Evolutionary conservation across 2,888 invertebrate genomes (phyloP), one percentile per base, ranked within the genome.

Genomic region (Cataglyphis altisquamis): DNA sequence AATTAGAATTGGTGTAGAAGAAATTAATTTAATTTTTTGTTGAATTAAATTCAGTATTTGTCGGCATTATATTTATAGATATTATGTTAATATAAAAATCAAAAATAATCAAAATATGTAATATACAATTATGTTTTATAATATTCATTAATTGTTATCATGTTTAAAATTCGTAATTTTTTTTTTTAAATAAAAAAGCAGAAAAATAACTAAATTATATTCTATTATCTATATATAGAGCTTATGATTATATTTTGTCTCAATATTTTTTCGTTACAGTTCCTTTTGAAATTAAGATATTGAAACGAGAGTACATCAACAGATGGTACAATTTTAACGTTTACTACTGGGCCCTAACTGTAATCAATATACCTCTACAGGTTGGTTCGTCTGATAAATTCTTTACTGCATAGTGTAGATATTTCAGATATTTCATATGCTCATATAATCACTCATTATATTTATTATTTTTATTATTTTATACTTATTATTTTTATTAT

Each of bases 251-350:
- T 45, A 32, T 45, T 39, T 45, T 12, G 48, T 32, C 1, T 48
- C 15, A 64, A 72, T 62, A 48, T 21, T 55, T 32, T 73, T 12
- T 48, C 12, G 45, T 90, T 96, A 45, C 95, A 98, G 98, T 97
- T 96, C 98, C 98, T 25, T 96, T 95, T 63, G 97, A 98, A 95
- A 97, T 98, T 0, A 97, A 97, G 89, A 95, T 98, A 25, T 94
- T 98, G 12, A 98, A 98, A 93, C 95, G 97, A 68, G 98, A 98
- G 93, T 97, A 98, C 91, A 98, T 98, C 93, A 98, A 98, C 94
- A 96, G 97, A 68, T 98, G 98, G 98, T 98, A 98, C 92, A 96
- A 97, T 2, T 93, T 98, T 29, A 97, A 97, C 92, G 96, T 98
- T 0, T 98, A 98, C 92, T 98, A 97, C 93, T 96, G 96, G 10